These are phyloP conservation scores for Amphiprion percula DNA, from an alignment of 2,113 vertebrate species.

Conservation along the genomic window DNA sequence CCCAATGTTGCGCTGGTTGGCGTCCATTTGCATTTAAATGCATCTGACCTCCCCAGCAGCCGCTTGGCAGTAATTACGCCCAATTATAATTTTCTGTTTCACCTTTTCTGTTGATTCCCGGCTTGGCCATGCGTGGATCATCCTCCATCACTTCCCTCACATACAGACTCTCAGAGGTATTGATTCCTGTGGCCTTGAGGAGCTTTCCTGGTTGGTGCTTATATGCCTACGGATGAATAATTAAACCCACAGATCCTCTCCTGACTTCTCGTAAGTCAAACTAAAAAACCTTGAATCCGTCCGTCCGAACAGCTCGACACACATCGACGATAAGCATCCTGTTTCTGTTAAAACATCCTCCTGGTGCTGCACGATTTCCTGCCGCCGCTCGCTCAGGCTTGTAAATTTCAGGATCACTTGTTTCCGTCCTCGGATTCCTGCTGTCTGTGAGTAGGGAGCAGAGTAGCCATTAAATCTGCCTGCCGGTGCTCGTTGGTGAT, in stretches of 20 bases:
- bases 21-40: slow-evolving; percentile 82
- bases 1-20: slow-evolving; percentile 55
- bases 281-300: neutral
- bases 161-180: neutral
- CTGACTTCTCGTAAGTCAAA: neutral
- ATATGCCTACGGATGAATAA: slow-evolving; percentile 11
- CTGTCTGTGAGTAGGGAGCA: slow-evolving; percentile 12
- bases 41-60: slow-evolving; percentile 70
- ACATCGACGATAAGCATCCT: neutral
- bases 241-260: slow-evolving; percentile 7
- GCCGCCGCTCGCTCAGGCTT: neutral
- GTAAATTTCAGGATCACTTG: neutral
- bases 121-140: slow-evolving; percentile 54
- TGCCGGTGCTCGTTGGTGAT: slow-evolving; percentile 27
- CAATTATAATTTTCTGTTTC: slow-evolving; percentile 77
- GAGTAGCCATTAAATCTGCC: slow-evolving; percentile 35
- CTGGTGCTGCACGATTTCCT: neutral
- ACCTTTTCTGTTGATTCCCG: slow-evolving; percentile 69
- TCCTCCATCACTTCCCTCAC: slow-evolving; percentile 11
- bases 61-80: slow-evolving; percentile 70
- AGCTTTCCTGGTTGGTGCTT: slow-evolving; percentile 18
- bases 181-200: neutral
- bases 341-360: slow-evolving; percentile 13
- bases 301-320: neutral
- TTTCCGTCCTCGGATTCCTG: neutral